These are phyloP conservation scores for Dysmachus trigonus DNA, from an alignment of 2,888 invertebrate species.

Conservation along the genomic window DNA sequence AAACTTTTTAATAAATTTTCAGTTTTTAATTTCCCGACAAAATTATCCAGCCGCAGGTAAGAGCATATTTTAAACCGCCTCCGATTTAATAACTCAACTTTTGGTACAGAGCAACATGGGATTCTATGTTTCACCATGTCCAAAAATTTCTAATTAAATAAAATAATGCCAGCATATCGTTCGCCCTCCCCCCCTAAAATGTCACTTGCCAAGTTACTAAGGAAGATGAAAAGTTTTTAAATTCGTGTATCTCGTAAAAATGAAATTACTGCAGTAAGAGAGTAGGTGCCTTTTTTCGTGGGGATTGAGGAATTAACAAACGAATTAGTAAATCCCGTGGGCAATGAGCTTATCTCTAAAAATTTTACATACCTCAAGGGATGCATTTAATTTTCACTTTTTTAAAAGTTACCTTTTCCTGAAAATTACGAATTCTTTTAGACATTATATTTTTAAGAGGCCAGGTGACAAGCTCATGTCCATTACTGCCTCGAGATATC, in stretches of 20 bases:
- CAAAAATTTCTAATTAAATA: neutral
- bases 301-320: neutral
- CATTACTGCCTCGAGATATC: neutral
- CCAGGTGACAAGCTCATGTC: neutral
- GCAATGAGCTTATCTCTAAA: neutral
- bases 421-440: neutral
- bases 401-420: neutral
- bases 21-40: neutral
- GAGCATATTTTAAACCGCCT: neutral
- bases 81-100: neutral
- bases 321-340: neutral
- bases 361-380: neutral
- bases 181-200: neutral
- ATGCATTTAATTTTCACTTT: neutral
- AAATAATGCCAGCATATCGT: neutral
- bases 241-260: neutral
- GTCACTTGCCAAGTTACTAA: neutral
- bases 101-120: neutral
- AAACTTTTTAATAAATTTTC: too few relatives aligned
- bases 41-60: neutral
- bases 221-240: neutral
- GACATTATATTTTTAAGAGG: neutral
- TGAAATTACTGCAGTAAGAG: neutral
- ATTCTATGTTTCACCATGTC: neutral
- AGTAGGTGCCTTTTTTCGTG: neutral